These are phyloP conservation scores for Lepilemur ruficaudatus DNA, from an alignment of 2,797 vertebrate species.

Conservation along the genomic window DNA sequence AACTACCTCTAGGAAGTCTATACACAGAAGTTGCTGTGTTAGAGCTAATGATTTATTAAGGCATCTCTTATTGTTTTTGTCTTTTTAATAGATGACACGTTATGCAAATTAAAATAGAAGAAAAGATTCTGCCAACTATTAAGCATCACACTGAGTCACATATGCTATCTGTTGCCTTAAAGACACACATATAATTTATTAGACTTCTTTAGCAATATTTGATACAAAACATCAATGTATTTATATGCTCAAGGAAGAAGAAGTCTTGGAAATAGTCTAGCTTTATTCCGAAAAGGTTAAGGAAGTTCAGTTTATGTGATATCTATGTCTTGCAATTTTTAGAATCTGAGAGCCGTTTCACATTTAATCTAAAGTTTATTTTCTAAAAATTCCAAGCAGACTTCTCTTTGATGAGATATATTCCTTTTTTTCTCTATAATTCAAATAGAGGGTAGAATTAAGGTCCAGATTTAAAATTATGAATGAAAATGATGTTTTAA, in stretches of 20 bases:
- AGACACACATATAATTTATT: constrained; percentile 12
- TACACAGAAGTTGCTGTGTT: constrained; percentile 19
- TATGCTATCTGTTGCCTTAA: constrained; percentile 27
- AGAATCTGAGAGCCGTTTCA: constrained; percentile 10
- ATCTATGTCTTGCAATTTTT: background rate
- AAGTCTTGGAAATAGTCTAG: background rate
- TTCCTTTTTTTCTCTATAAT: background rate
- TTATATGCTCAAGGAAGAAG: background rate
- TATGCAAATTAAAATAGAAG: constrained; percentile 54
- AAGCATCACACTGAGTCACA: constrained; percentile 19
- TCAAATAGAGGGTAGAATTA: background rate
- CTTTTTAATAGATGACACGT: constrained; percentile 45
- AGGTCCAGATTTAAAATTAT: background rate
- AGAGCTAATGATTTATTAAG: constrained; percentile 47
- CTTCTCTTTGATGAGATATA: background rate
- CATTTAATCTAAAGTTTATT: background rate
- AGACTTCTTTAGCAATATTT: background rate
- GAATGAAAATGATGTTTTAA: background rate
- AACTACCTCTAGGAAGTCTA: background rate
- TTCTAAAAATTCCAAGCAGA: background rate
- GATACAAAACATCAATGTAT: background rate
- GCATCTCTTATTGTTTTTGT: constrained; percentile 41
- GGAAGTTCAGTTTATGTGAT: background rate
- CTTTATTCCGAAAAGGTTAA: background rate
- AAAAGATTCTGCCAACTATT: constrained; percentile 31